phyloP scores from a whole-genome alignment of 2,113 vertebrate species.

The Ageneiosus marmoratus region DNA sequence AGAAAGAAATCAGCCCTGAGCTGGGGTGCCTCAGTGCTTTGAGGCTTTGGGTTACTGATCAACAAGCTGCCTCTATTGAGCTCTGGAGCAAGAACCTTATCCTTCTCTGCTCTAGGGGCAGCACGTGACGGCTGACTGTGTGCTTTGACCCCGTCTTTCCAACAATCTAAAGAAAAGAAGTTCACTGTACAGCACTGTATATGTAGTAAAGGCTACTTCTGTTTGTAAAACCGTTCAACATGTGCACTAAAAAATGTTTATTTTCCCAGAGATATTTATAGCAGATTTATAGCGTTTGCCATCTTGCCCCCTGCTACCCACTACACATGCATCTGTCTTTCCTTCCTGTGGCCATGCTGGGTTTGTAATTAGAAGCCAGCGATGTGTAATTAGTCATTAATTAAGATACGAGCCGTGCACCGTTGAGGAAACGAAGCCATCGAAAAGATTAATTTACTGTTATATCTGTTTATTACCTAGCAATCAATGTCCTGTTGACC shows the following conservation, averaged over 20 bases:
- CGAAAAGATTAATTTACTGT: background rate
- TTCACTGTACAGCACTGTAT: background rate
- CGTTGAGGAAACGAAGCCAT: constrained; percentile 3
- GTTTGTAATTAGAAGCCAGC: constrained; percentile 51
- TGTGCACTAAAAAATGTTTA: too few relatives aligned
- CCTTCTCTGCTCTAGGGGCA: background rate
- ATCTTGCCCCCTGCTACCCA: background rate
- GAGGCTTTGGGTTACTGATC: background rate
- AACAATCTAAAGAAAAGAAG: background rate
- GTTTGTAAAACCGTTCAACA: too few relatives aligned
- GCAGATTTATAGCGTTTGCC: background rate
- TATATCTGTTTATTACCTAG: constrained; percentile 22
- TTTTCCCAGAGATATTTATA: background rate
- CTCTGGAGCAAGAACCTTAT: background rate
- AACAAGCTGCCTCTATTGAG: background rate
- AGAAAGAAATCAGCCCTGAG: background rate
- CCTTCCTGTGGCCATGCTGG: constrained; percentile 10
- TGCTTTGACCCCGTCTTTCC: background rate
- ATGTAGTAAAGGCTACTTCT: too few relatives aligned
- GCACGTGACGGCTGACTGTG: background rate
- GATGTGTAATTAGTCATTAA: constrained; percentile 54
- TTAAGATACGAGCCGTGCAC: constrained; percentile 36
- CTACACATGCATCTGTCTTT: background rate
- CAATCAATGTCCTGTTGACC: constrained; percentile 18
- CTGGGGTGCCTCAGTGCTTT: background rate